Base-by-base conservation (phyloP, 2,797 vertebrate genomes). In the Sebastes miniatus region DNA sequence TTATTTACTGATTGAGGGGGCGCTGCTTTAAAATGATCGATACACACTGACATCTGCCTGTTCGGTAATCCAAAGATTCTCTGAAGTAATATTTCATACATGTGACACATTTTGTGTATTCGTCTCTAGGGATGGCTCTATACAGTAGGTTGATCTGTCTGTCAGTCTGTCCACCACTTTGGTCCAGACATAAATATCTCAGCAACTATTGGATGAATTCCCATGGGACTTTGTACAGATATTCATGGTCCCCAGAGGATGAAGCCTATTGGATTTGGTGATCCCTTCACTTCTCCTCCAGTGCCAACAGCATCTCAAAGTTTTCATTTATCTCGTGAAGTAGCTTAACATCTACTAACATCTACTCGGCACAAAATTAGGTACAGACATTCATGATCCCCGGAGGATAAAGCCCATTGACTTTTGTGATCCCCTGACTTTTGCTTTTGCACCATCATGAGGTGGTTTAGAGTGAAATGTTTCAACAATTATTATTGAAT, bases 31-130 rank as follows among this genome's bases (percentile, higher is more conserved):
- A 76, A 73, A 77, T 6, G 2, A 16, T 62, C 22, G 4, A 65
- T 34, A 74, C 14, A 56, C 65, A 65, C 16, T 77, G 34, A 58
- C 36, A 52, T 59, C 24, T 47, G 20, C 59, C 31, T 77, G 20
- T 73, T 73, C n/a, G 77, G 25, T 63, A 14, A 81, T 77, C 69
- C 27, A 69, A 47, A 80, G 61, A 58, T 77, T 79, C 31, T 69
- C 24, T 32, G 4, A 70, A 82, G 56, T 71, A 34, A 68, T 76
- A 73, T 76, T 70, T 76, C 34, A 69, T 29, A 27, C 32, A 61
- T 18, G 12, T 69, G 18, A 76, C 31, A 32, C 16, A 20, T 69
- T 79, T 69, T 43, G 4, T 66, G 47, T 62, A 39, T 73, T 52
- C 61, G 31, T 65, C 43, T 65, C 10, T 22, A 25, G 56, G 6